Evolutionary conservation across 1,140 invertebrate genomes (phyloP).

Genomic region (Chymomyza costata): DNA sequence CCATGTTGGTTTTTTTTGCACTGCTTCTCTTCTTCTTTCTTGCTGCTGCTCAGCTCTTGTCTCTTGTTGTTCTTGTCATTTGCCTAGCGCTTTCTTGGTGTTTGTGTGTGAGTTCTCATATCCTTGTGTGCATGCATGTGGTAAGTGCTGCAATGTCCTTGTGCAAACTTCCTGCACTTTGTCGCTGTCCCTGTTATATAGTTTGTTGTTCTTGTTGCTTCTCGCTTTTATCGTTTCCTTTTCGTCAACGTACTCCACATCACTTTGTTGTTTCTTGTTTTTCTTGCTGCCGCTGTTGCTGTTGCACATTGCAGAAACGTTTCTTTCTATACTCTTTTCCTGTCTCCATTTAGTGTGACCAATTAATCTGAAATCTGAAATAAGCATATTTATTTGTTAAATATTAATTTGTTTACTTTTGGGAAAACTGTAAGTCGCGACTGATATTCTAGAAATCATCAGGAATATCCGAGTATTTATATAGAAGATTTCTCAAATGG

Average conservation of each 20-base stretch:
- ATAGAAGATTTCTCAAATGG: too few species aligned
- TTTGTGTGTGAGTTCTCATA: constrained; percentile 44
- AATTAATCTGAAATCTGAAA: too few species aligned
- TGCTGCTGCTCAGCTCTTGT: constrained; percentile 7
- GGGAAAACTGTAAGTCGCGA: too few species aligned
- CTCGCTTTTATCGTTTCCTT: constrained; percentile 49
- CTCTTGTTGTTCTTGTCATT: constrained; percentile 38
- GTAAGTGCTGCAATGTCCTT: constrained; percentile 68
- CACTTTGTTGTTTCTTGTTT: constrained; percentile 2
- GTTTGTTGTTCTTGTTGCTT: constrained; percentile 21
- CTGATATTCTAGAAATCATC: too few species aligned
- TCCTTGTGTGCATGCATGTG: constrained; percentile 71
- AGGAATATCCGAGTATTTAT: too few species aligned
- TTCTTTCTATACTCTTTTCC: constrained; percentile 9
- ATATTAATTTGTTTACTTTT: too few species aligned
- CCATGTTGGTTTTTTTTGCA: constrained; percentile 57
- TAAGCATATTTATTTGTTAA: too few species aligned
- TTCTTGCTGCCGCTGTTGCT: constrained; percentile 19
- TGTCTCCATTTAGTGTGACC: neutral
- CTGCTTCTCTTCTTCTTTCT: constrained; percentile 7
- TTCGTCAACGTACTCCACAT: constrained; percentile 16
- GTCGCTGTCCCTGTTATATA: constrained; percentile 51
- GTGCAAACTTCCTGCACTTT: constrained; percentile 70
- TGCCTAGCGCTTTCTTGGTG: constrained; percentile 34
- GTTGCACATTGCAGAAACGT: constrained; percentile 32